These are phyloP conservation scores for Callyntrura sp. DNA, from an alignment of 2,888 invertebrate species.

Conservation along the genomic window DNA sequence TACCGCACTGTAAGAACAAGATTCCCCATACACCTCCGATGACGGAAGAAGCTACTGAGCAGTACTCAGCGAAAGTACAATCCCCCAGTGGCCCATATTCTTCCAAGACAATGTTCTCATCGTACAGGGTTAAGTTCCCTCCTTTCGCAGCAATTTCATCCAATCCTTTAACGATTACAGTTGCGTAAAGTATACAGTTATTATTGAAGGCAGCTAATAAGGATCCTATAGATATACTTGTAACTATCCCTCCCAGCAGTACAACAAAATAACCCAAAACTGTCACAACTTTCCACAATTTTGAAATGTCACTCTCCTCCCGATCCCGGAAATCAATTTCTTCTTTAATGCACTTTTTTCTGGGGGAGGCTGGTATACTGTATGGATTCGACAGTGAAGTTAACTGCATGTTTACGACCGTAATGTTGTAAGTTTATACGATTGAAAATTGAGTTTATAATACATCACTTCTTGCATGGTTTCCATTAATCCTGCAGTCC, in stretches of 20 bases:
- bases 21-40: slow-evolving; percentile 61
- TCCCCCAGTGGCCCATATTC: slow-evolving; percentile 54
- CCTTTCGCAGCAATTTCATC: slow-evolving; percentile 55
- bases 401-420: slow-evolving; percentile 34
- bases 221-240: slow-evolving; percentile 62
- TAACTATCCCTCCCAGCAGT: slow-evolving; percentile 52
- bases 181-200: slow-evolving; percentile 67
- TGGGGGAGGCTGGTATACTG: neutral
- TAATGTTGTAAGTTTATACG: too few relatives aligned
- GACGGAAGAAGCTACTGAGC: slow-evolving; percentile 54
- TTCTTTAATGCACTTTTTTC: slow-evolving; percentile 43
- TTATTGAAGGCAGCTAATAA: slow-evolving; percentile 66
- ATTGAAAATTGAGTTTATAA: too few relatives aligned
- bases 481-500: too few relatives aligned
- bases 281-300: slow-evolving; percentile 67
- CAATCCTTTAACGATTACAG: slow-evolving; percentile 48
- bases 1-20: slow-evolving; percentile 71
- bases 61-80: slow-evolving; percentile 64
- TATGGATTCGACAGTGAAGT: slow-evolving; percentile 40
- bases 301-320: slow-evolving; percentile 57
- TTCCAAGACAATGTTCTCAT: slow-evolving; percentile 53
- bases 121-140: slow-evolving; percentile 40
- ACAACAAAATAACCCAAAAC: slow-evolving; percentile 56
- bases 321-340: slow-evolving; percentile 66
- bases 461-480: too few relatives aligned